These are phyloP conservation scores for Garrulus glandarius DNA, from an alignment of 2,797 vertebrate species.

Conservation along the genomic window DNA sequence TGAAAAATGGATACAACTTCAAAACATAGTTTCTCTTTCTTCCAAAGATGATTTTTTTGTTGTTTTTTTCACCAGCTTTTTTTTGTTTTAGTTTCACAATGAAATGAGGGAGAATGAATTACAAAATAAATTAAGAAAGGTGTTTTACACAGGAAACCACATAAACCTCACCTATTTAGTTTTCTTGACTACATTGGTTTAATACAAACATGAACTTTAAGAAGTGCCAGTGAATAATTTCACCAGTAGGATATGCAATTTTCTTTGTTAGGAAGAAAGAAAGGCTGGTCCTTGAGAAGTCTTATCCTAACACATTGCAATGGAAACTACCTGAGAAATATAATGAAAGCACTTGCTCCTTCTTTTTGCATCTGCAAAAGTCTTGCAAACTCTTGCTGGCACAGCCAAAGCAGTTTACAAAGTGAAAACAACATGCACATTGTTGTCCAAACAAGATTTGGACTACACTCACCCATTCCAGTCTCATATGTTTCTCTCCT, in stretches of 20 bases:
- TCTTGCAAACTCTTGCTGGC: background rate
- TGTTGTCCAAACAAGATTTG: background rate
- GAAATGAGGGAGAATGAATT: background rate
- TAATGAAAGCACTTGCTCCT: background rate
- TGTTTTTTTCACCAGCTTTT: background rate
- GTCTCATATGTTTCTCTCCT: background rate
- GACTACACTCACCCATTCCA: background rate
- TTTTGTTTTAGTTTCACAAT: background rate
- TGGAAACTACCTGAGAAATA: background rate
- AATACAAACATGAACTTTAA: background rate
- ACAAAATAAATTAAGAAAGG: background rate
- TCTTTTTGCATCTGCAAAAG: background rate
- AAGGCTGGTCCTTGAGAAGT: background rate
- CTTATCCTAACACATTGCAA: background rate
- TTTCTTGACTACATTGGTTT: background rate
- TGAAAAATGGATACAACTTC: background rate
- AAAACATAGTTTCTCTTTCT: background rate
- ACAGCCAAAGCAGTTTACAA: background rate
- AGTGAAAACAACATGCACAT: background rate
- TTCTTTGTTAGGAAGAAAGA: background rate
- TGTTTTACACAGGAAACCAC: accelerated
- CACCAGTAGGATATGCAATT: background rate
- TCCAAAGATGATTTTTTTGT: background rate
- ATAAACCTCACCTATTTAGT: background rate
- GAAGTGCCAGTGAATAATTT: background rate